These are phyloP conservation scores for Crotophaga sulcirostris DNA, from an alignment of 2,113 vertebrate genomes.

Conservation along the genomic window DNA sequence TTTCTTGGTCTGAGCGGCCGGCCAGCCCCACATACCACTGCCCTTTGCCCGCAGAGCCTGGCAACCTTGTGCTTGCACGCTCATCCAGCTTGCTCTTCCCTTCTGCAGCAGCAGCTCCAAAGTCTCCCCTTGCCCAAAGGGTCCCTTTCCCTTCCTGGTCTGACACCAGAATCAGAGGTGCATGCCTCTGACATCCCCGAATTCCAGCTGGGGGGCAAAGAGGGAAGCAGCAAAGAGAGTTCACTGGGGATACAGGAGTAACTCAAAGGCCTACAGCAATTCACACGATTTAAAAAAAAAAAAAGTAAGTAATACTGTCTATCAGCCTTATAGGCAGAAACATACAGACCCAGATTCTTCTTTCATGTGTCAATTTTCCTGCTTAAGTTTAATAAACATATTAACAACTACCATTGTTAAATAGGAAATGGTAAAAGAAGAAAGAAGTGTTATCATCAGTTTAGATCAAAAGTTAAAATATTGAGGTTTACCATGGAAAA, in stretches of 20 bases:
- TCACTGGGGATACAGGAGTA: background rate
- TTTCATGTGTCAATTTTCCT: background rate
- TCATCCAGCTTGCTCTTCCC: background rate
- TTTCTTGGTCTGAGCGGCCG: background rate
- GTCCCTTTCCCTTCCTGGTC: background rate
- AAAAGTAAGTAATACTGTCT: background rate
- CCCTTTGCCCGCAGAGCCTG: background rate
- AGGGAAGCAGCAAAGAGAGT: background rate
- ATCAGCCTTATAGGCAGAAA: background rate
- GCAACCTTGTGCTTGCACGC: background rate
- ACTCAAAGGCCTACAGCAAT: background rate
- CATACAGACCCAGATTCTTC: background rate
- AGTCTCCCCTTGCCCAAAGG: background rate
- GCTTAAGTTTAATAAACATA: background rate
- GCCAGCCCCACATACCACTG: slow-evolving; percentile 24
- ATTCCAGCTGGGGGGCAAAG: background rate
- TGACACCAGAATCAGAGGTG: background rate
- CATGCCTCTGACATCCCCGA: background rate
- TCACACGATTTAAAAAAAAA: background rate
- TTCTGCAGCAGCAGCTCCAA: background rate
- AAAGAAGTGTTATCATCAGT: background rate
- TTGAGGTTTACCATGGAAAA: background rate
- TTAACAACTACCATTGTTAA: background rate
- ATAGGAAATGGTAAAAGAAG: background rate
- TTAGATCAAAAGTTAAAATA: background rate